These are phyloP conservation scores for Zaprionus bogoriensis DNA, from an alignment of 2,888 invertebrate species.

Conservation along the genomic window DNA sequence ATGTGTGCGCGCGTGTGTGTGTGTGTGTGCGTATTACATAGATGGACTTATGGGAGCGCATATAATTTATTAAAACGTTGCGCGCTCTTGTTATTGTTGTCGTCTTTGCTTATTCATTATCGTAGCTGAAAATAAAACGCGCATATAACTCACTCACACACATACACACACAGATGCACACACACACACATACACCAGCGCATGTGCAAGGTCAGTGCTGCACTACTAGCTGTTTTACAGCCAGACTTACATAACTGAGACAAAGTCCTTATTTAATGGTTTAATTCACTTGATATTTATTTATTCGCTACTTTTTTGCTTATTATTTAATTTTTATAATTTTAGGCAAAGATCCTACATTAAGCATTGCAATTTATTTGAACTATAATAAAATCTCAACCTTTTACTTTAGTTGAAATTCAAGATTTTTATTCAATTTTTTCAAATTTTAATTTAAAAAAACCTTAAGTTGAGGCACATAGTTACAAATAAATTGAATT, in stretches of 20 bases:
- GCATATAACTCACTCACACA: constrained; percentile 9
- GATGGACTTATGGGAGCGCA: constrained; percentile 14
- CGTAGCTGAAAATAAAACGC: constrained; percentile 56
- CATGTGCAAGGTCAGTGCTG: constrained; percentile 15
- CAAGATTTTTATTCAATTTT: no score
- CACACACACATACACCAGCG: no score
- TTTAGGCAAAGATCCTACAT: no score
- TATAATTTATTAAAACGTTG: constrained; percentile 44
- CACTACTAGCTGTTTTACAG: constrained; percentile 21
- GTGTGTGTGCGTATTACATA: constrained; percentile 8
- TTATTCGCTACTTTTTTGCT: no score
- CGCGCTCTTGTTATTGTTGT: constrained; percentile 46
- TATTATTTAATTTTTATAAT: no score
- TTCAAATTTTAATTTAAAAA: no score
- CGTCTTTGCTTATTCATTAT: constrained; percentile 46
- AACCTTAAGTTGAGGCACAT: background rate
- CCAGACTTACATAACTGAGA: background rate
- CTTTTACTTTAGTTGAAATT: background rate
- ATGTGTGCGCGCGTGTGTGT: background rate
- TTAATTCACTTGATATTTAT: background rate
- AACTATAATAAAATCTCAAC: no score
- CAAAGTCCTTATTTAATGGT: background rate
- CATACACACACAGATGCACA: constrained; percentile 12
- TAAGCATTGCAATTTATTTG: no score
- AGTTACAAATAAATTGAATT: no score